Percentiles rank a stretch among this genome's conserved stretches.
Evolutionary conservation across 2,888 invertebrate species (phyloP).

Genomic region (Hirtodrosophila cameraria): DNA sequence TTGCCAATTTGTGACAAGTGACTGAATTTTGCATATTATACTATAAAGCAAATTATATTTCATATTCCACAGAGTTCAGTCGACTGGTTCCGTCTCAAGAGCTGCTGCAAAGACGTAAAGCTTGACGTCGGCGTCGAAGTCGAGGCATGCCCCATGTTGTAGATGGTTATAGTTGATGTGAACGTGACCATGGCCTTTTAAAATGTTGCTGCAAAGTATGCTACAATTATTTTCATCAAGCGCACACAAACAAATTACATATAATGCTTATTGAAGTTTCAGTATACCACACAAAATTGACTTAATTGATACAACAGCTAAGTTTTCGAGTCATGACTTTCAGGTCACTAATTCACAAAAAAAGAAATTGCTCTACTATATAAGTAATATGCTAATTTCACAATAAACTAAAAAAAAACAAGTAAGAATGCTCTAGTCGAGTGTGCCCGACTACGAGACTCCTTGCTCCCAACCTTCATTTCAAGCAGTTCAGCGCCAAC

Average conservation of each 20-base stretch:
- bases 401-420: too few relatives aligned
- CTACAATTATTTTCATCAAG: conserved; percentile 76
- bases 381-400: too few relatives aligned
- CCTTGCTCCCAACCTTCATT: too few relatives aligned
- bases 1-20: conserved; percentile 71
- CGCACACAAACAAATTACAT: conserved; percentile 39
- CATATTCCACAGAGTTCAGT: conserved; percentile 55
- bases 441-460: too few relatives aligned
- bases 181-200: conserved; percentile 72
- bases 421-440: too few relatives aligned
- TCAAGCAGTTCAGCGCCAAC: too few relatives aligned
- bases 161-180: conserved; percentile 15
- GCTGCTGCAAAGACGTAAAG: conserved; percentile 43
- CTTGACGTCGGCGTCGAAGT: conserved; percentile 24
- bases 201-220: conserved; percentile 64
- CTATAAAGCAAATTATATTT: conserved; percentile 74
- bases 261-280: conserved; percentile 8
- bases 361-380: too few relatives aligned
- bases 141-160: conserved; percentile 29
- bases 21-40: conserved; percentile 63
- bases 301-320: fast-evolving
- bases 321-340: background rate
- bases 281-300: conserved; percentile 50
- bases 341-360: too few relatives aligned
- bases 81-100: conserved; percentile 63